Conservation (phyloP, 1,140 invertebrate genomes). For the Himalopsyche phryganea region DNA sequence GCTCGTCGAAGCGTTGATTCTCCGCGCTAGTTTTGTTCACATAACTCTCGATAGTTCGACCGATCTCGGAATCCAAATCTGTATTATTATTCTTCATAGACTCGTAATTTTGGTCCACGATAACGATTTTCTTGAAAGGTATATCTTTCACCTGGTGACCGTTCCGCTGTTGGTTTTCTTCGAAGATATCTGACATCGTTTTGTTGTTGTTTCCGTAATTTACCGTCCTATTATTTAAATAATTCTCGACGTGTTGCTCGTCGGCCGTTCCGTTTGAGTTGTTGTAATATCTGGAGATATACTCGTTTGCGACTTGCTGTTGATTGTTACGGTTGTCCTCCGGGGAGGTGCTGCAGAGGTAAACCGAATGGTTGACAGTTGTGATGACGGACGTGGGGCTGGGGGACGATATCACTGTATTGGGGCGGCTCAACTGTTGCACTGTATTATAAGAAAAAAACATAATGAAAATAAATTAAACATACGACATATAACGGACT, state of each 20-base stretch:
- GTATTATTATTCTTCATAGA: neutral
- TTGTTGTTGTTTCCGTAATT: slow-evolving; percentile 18
- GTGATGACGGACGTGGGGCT: slow-evolving; percentile 48
- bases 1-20: too few relatives aligned
- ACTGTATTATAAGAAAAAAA: neutral
- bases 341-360: slow-evolving; percentile 39
- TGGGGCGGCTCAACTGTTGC: slow-evolving; percentile 21
- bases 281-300: neutral
- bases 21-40: slow-evolving; percentile 1
- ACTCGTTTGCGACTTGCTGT: too few relatives aligned
- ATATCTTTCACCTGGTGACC: slow-evolving; percentile 13
- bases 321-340: slow-evolving; percentile 6
- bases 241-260: neutral
- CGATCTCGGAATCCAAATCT: neutral
- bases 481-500: too few relatives aligned
- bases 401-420: slow-evolving; percentile 44
- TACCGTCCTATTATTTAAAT: slow-evolving; percentile 11
- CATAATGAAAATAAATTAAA: too few relatives aligned
- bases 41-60: neutral
- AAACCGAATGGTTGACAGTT: slow-evolving; percentile 48
- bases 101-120: slow-evolving; percentile 21
- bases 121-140: slow-evolving; percentile 28
- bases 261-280: slow-evolving; percentile 3
- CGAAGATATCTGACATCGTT: slow-evolving; percentile 17
- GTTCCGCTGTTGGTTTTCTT: slow-evolving; percentile 13